These are phyloP conservation scores for Harpagoxenus sublaevis DNA, from an alignment of 2,888 invertebrate genomes.

Conservation along the genomic window DNA sequence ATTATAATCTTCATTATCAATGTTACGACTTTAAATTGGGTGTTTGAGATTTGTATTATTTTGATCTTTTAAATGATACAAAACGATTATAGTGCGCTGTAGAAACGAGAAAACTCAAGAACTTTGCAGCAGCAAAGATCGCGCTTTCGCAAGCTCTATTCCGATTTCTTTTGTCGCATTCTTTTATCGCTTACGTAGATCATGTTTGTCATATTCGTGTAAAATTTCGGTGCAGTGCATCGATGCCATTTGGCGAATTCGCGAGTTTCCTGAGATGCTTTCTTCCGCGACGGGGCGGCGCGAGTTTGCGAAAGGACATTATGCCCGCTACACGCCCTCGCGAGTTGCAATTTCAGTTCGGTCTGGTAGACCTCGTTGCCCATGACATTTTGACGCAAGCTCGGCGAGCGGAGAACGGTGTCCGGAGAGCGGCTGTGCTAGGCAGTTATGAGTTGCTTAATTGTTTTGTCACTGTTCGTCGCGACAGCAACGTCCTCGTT, in stretches of 20 bases:
- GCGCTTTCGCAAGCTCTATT: no score
- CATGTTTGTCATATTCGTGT: not conserved
- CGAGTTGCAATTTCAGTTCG: conserved; percentile 83
- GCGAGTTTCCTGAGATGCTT: conserved; percentile 49
- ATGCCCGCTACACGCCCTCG: conserved; percentile 78
- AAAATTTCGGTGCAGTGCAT: conserved; percentile 8
- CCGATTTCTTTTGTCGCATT: not conserved
- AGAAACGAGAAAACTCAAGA: not conserved
- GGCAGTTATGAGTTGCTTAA: conserved; percentile 86
- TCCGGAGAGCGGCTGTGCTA: conserved; percentile 79
- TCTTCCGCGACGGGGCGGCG: conserved; percentile 66
- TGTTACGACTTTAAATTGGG: not conserved
- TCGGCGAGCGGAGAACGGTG: conserved; percentile 75
- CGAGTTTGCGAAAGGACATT: conserved; percentile 75
- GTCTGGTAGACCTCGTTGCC: conserved; percentile 85
- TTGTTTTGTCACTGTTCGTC: conserved; percentile 85
- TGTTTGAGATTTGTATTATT: not conserved
- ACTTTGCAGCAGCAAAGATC: not conserved
- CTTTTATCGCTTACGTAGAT: not conserved
- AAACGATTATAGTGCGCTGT: not conserved
- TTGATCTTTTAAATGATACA: not conserved
- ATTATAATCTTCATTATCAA: conserved; percentile 17
- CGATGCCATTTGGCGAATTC: conserved; percentile 59
- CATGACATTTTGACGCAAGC: conserved; percentile 85
- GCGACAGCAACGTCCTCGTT: conserved; percentile 59